These are phyloP conservation scores for Mionectes macconnelli DNA, from an alignment of 2,113 vertebrate species.

Conservation along the genomic window DNA sequence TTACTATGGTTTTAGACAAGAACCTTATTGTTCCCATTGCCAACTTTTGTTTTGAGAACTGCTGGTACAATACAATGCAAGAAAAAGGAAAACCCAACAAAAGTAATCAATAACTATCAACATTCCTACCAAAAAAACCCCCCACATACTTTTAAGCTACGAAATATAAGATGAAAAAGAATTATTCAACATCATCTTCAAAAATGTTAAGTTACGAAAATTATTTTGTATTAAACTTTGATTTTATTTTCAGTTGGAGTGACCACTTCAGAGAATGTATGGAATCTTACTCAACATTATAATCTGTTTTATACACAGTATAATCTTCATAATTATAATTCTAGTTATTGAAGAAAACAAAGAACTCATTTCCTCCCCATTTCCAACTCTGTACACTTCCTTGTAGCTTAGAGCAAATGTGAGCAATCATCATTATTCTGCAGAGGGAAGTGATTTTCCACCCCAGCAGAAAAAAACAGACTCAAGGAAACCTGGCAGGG, in stretches of 20 bases:
- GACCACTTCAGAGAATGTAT: background rate
- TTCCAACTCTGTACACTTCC: background rate
- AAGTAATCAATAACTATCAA: background rate
- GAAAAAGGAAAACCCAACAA: background rate
- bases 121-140: background rate
- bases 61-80: background rate
- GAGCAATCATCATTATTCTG: background rate
- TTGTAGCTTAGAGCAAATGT: background rate
- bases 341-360: background rate
- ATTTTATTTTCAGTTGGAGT: background rate
- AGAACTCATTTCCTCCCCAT: background rate
- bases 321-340: background rate
- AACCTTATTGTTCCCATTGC: background rate
- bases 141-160: background rate
- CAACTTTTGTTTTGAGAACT: background rate
- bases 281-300: background rate
- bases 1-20: background rate
- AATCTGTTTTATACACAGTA: background rate
- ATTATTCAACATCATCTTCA: background rate
- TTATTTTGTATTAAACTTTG: background rate
- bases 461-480: background rate
- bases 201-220: background rate
- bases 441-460: fast-evolving
- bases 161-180: background rate
- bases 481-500: background rate